Evolutionary conservation across 53 echinoderm and acorn worm genomes (phyloP), one percentile per base, ranked within the genome.

Genomic region (Mesocentrotus franciscanus): DNA sequence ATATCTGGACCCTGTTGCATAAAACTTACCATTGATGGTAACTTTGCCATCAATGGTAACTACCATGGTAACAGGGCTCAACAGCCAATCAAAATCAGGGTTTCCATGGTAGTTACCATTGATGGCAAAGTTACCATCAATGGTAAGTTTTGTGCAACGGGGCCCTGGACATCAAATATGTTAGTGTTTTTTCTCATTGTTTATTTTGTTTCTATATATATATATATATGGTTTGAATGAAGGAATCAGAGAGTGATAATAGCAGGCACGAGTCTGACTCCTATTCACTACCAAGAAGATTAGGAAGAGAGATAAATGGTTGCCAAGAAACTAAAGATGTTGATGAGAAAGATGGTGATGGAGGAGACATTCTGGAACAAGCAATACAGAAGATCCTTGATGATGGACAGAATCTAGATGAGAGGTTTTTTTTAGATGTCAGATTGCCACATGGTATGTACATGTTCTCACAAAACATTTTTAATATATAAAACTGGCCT

Each of bases 321-420:
- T 81, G 61, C 32, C 66, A 79, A 8, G 89, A 70, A 11, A 83
- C 71, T 10, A 93, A 60, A 60, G 78, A 95, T 26, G 92, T 94
- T 14, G 95, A 70, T 1, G 90, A 96, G 27, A 56, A 29, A 1
- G 96, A 91, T 14, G 96, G 76, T 42, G 89, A 92, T 29, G 97
- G 92, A 16, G 83, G 26, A 57, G 93, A 93, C 62, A 83, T 93
- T 78, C 61, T 93, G 59, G 93, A 93, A 60, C 30, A 61, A 93
- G 93, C 93, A 9, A 93, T 93, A 33, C 93, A 93, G 93, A 93
- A 83, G 83, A 93, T 93, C 60, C 29, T 93, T 18, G 93, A 93
- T 26, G 93, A 93, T 8, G 93, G 83, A 79, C 59, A 78, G 33
- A 32, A 30, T 60, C 15, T 39, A 12, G 93, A 93, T 56, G 60